Percentiles rank a stretch among this genome's conserved stretches.
phyloP scores from a whole-genome alignment of 2,888 invertebrate genomes.

The Drosophila aldrichi region DNA sequence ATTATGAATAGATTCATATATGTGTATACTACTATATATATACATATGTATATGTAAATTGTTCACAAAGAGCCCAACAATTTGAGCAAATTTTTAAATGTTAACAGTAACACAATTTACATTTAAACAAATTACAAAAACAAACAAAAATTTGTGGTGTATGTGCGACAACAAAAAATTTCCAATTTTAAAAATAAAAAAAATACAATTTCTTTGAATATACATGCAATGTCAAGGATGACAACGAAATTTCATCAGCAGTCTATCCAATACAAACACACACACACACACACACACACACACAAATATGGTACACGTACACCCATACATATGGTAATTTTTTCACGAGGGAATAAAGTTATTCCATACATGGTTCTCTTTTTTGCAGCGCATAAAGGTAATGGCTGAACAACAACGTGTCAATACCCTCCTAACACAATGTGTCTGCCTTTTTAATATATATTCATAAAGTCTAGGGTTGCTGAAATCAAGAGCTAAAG shows the following conservation, averaged over 20 bases:
- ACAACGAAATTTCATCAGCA: slow-evolving; percentile 38
- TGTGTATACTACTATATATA: slow-evolving; percentile 7
- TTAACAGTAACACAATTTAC: slow-evolving; percentile 49
- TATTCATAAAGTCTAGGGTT: not conserved
- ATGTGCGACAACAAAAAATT: slow-evolving; percentile 53
- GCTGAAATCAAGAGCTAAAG: not conserved
- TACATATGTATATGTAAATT: slow-evolving; percentile 3
- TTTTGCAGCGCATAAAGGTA: slow-evolving; percentile 10
- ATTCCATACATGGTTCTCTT: slow-evolving; percentile 45
- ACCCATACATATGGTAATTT: slow-evolving; percentile 56
- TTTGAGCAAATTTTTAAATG: slow-evolving; percentile 67
- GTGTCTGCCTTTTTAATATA: not conserved
- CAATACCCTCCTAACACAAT: not conserved
- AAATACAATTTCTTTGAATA: slow-evolving; percentile 67
- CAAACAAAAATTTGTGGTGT: slow-evolving; percentile 63
- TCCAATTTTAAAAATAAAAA: slow-evolving; percentile 72
- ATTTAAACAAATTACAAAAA: slow-evolving; percentile 36
- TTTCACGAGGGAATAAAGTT: slow-evolving; percentile 36
- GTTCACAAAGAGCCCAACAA: slow-evolving; percentile 45
- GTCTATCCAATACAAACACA: slow-evolving; percentile 6
- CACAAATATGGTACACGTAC: slow-evolving; percentile 36
- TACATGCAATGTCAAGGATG: slow-evolving; percentile 27
- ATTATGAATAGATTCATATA: slow-evolving; percentile 4
- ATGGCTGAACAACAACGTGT: slow-evolving; percentile 5
- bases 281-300: too few relatives aligned